Base-by-base conservation (phyloP, 2,797 vertebrate genomes). In the Acrossocheilus wenchowensis region DNA sequence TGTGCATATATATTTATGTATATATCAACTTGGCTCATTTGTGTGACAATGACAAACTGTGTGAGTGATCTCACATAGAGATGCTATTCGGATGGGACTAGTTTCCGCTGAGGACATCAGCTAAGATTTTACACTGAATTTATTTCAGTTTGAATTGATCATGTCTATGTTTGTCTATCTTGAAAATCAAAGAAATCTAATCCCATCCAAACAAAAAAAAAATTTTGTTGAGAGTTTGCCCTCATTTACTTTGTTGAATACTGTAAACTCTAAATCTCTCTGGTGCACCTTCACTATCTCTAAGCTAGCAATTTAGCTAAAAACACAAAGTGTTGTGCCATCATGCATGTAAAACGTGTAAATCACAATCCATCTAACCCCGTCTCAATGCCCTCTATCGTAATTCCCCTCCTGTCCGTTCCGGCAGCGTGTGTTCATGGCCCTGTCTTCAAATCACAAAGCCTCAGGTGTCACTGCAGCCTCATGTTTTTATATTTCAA, bases 371-470 rank as follows among this genome's bases (percentile, higher is more conserved):
- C 39, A 75, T 60, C 71, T 45, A 60, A 48, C 54, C 82, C 66
- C 11, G 9, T 45, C 71, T 83, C 69, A 83, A 39, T 26, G 57
- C 80, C 69, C 36, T 69, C 45, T 78, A 77, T 60, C 6, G 68
- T 86, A 87, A 89, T 84, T 81, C 85, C 87, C 64, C 83, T 86
- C 86, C 87, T 72, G 26, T 73, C 54, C 43, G 8, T 34, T 30
- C n/a, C 23, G 39, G 52, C 68, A 66, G 41, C 34, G 12, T n/a
- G 26, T 4, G 11, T 68, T 69, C 48, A 69, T 77, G 7, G 9
- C 17, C n/a, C 6, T 64, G 30, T 36, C 6, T 74, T 83, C 26
- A 74, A 57, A 83, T 74, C 26, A 45, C 41, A 48, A 66, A 84
- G 34, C 45, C 34, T 30, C 23, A 7, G 45, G 43, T 7, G 69